These are phyloP conservation scores for Cotesia vestalis DNA, from an alignment of 1,140 invertebrate genomes.

Conservation along the genomic window DNA sequence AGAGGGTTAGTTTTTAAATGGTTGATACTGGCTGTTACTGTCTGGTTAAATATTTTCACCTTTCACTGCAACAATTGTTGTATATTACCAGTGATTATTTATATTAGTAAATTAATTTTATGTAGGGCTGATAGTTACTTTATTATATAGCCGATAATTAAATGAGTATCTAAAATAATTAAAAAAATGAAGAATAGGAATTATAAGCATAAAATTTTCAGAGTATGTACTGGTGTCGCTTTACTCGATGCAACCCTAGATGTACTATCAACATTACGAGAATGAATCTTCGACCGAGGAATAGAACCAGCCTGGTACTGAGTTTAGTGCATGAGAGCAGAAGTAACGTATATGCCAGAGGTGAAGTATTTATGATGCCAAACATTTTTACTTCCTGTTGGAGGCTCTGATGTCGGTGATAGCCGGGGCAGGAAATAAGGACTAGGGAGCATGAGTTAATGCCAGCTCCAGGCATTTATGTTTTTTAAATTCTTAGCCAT, in stretches of 20 bases:
- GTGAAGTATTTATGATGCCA: constrained; percentile 33
- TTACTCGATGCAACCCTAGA: constrained; percentile 22
- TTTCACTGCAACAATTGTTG: too few species aligned
- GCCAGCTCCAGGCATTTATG: constrained; percentile 2
- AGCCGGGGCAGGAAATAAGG: constrained; percentile 19
- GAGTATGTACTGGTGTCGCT: constrained; percentile 31
- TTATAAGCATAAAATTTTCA: too few species aligned
- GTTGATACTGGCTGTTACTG: too few species aligned
- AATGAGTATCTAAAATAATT: too few species aligned
- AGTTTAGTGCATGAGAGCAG: not conserved
- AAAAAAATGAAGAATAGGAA: too few species aligned
- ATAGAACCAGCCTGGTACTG: too few species aligned
- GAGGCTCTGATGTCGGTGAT: constrained; percentile 25
- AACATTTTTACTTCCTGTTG: constrained; percentile 21
- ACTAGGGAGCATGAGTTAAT: constrained; percentile 18
- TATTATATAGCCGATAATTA: too few species aligned
- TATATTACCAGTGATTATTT: too few species aligned
- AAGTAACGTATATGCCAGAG: constrained; percentile 25
- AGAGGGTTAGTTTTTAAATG: too few species aligned
- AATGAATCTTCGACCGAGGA: constrained; percentile 12
- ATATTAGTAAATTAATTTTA: too few species aligned
- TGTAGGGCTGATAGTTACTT: too few species aligned
- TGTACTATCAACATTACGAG: not conserved
- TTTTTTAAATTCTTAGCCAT: constrained; percentile 6
- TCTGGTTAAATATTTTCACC: too few species aligned